phyloP scores from a whole-genome alignment of 1,140 invertebrate species.

The Meloidogyne hapla region DNA sequence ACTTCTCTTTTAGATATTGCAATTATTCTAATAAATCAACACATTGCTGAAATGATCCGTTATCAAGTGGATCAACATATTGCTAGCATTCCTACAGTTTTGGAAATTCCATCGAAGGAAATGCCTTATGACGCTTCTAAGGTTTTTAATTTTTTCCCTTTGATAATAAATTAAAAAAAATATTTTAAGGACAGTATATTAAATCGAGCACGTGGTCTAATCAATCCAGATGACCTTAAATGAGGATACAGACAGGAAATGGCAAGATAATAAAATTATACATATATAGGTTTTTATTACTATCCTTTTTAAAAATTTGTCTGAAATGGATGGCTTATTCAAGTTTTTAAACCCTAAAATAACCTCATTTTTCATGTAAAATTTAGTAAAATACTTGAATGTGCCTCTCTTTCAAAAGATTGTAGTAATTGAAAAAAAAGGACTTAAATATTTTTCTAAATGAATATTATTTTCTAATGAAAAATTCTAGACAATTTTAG shows the following conservation, averaged over 20 bases:
- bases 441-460: too few relatives aligned
- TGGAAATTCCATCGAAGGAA: conserved; percentile 99
- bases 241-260: not conserved
- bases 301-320: not conserved
- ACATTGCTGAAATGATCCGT: conserved; percentile 94
- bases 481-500: too few relatives aligned
- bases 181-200: conserved; percentile 56
- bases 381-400: not conserved
- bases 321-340: not conserved
- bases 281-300: not conserved
- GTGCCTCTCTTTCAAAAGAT: too few relatives aligned
- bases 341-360: not conserved
- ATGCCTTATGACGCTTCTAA: conserved; percentile 97
- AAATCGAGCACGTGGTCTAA: conserved; percentile 60
- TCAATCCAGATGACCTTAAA: conserved; percentile 61
- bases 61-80: conserved; percentile 92
- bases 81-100: conserved; percentile 85
- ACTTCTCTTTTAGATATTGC: conserved; percentile 76
- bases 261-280: not conserved
- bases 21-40: conserved; percentile 98
- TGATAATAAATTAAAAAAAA: not conserved
- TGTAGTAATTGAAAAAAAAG: too few relatives aligned
- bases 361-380: not conserved
- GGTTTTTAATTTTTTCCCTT: conserved; percentile 65
- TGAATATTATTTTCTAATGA: too few relatives aligned